Base-by-base conservation (phyloP, 2,113 vertebrate species). In the Kryptolebias marmoratus region DNA sequence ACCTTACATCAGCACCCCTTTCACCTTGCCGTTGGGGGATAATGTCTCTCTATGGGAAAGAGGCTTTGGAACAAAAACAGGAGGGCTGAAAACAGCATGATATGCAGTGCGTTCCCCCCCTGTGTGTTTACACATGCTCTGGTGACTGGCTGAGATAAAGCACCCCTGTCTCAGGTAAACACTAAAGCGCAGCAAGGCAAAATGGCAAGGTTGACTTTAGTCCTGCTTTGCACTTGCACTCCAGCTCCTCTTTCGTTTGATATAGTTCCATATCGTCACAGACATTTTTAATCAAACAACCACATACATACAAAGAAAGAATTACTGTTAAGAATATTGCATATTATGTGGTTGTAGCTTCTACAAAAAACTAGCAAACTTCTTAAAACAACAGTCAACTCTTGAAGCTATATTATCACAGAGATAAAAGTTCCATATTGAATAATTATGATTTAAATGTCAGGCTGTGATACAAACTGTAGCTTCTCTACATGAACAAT, bases 21-120 rank as follows among this genome's bases (percentile, higher is more conserved):
- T 94, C 93, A 95, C 93, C 93, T 95, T 95, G 93, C 94, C 88
- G 49, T 84, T 73, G 85, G 92, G 92, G 89, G 89, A 89, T 92
- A 86, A 89, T 92, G 91, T 88, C 86, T 91, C 88, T 85, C 82
- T 73, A 82, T 83, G 78, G 88, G 89, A 61, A 79, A 70, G 79
- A 68, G 77, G 79, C 80, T 87, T 83, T 69, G 73, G 81, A 84
- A 87, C 85, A 90, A 87, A 86, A 84, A 86, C 71, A 59, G 66
- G 73, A 65, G 65, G 65, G 48, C 72, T 79, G 83, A 59, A 87
- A 88, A 83, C 88, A 81, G 80, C 75, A 32, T 53, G 83, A 87
- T 81, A 60, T 67, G 71, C 70, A 69, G 60, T 52, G 68, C 28
- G 67, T 18, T 15, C 28, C 79, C 79, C 22, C 56, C 66, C 49